A percentile compares a stretch with the other conserved stretches of the same genome.
phyloP scores from a whole-genome alignment of 2,797 vertebrate genomes.

The Morus bassanus region DNA sequence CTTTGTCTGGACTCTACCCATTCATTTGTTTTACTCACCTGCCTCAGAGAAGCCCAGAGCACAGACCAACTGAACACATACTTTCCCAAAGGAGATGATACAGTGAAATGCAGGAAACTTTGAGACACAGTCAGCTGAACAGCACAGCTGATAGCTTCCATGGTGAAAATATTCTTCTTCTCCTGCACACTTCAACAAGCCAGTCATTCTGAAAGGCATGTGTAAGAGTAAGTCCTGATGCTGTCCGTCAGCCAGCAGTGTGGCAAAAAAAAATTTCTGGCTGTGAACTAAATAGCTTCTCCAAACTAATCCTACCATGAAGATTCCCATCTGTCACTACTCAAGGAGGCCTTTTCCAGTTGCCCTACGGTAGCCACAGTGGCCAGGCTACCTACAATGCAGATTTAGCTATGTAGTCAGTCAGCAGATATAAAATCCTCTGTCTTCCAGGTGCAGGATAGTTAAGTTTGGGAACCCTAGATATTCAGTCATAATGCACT shows the following conservation, averaged over 20 bases:
- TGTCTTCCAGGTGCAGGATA: neutral
- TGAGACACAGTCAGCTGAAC: neutral
- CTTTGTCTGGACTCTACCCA: neutral
- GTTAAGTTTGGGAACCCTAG: neutral
- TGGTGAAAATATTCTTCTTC: neutral
- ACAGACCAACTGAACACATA: neutral
- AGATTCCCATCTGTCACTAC: neutral
- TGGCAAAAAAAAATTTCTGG: neutral
- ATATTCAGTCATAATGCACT: neutral
- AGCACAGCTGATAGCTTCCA: neutral
- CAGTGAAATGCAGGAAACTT: neutral
- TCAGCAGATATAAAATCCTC: neutral
- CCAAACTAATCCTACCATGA: neutral
- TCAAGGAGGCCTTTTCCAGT: neutral
- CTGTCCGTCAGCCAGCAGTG: neutral
- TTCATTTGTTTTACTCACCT: neutral
- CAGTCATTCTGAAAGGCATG: neutral
- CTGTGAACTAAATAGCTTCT: neutral
- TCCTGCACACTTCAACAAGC: rapidly evolving
- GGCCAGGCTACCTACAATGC: neutral
- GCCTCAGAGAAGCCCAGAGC: neutral
- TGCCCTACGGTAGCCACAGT: neutral
- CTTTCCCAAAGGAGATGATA: neutral
- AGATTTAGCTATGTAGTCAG: neutral
- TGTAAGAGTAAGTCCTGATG: neutral